Conservation (phyloP, 2,888 invertebrate genomes). For the Pomacea canaliculata region DNA sequence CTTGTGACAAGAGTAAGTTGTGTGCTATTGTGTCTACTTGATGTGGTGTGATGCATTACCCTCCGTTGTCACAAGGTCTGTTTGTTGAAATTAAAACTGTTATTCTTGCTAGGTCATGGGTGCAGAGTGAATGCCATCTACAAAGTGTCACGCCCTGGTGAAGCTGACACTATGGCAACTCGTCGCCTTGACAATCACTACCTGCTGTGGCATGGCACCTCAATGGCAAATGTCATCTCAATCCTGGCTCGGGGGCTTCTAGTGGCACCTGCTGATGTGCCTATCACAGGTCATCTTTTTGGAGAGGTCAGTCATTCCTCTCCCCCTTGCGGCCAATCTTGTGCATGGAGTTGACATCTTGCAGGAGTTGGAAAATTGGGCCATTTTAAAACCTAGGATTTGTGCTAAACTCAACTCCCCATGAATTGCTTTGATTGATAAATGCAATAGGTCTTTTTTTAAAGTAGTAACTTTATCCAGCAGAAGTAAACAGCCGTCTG, state of each 20-base stretch:
- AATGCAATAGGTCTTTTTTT: no score
- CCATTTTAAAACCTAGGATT: not conserved
- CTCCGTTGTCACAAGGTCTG: no score
- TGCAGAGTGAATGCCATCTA: constrained; percentile 62
- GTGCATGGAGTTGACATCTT: not conserved
- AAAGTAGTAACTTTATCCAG: no score
- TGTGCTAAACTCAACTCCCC: no score
- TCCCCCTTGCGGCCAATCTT: no score
- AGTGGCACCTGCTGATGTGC: constrained; percentile 70
- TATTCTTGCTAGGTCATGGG: constrained; percentile 28
- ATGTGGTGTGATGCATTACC: no score
- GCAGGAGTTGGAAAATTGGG: not conserved
- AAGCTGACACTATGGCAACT: constrained; percentile 50
- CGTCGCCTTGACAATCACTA: constrained; percentile 58
- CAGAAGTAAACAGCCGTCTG: no score
- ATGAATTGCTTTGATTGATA: no score
- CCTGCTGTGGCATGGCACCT: constrained; percentile 73
- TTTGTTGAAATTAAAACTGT: not conserved
- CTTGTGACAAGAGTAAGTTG: no score
- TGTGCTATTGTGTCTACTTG: no score
- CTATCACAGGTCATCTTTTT: constrained; percentile 69
- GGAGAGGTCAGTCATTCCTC: constrained; percentile 64
- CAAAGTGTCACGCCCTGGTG: constrained; percentile 58
- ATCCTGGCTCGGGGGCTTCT: constrained; percentile 72
- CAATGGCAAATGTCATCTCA: constrained; percentile 71